Base-by-base conservation (phyloP, 2,113 vertebrate species). In the Leptosomus discolor region DNA sequence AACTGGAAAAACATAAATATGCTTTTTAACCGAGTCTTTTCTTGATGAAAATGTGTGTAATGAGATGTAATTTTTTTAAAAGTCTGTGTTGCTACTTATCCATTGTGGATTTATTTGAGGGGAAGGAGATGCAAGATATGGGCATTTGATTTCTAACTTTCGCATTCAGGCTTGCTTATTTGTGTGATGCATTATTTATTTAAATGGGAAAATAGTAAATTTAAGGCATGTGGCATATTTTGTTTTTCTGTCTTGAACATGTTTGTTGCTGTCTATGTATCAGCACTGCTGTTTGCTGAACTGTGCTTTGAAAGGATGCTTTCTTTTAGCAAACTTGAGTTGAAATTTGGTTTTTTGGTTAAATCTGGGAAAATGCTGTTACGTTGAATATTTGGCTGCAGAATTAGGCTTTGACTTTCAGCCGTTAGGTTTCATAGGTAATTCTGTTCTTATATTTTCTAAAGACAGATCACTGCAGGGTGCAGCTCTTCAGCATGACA, bases 11-110 rank as follows among this genome's bases (percentile, higher is more conserved):
- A 91, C 48, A 56, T 53, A 92, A 81, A 87, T 91, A 48, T 24
- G 32, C 34, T 64, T 64, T 89, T 91, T 81, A 85, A 74, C 63
- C 0, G 4, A 50, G 46, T 69, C 36, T 93, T 75, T 48, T 88
- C 67, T 88, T 91, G 37, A 96, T 82, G 85, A 92, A 92, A 94
- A 92, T 46, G 9, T 80, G 45, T 56, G 23, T 70, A 94, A 90
- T 91, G 56, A 93, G 91, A 77, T 96, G 64, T 78, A 81, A 71
- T 91, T 92, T 91, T 76, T 79, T 86, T 45, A n/a, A 32, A 80
- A 86, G 57, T 92, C 54, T 84, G 8, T 58, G 30, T 88, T 92
- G 17, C 13, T 75, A 21, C 45, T 39, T 88, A 58, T 34, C 56
- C 17, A 50, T 67, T 80, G 43, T 84, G 53, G 67, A 81, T 93